phyloP scores from a whole-genome alignment of 2,888 invertebrate species.

The Chromoteleia sp. region DNA sequence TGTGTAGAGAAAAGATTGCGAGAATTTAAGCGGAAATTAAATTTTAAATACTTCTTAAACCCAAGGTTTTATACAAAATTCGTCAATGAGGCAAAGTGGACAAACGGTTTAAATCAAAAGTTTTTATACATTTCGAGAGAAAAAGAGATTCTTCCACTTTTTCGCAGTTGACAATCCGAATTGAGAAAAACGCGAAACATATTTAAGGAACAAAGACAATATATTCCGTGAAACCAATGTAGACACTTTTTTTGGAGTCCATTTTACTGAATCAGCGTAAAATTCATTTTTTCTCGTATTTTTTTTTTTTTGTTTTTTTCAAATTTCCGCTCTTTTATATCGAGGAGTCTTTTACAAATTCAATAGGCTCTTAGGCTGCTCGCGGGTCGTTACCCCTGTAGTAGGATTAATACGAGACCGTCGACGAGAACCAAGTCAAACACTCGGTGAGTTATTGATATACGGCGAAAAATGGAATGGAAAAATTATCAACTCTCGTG shows the following conservation, averaged over 20 bases:
- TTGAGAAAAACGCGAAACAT: conserved; percentile 9
- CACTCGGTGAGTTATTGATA: conserved; percentile 19
- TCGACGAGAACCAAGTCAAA: conserved; percentile 31
- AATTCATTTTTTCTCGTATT: too few species aligned
- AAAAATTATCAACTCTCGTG: neutral
- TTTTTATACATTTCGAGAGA: conserved; percentile 26
- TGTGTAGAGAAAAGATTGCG: neutral
- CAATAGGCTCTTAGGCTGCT: conserved; percentile 32
- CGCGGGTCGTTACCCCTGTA: conserved; percentile 39
- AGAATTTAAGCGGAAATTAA: neutral
- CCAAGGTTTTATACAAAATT: conserved; percentile 42
- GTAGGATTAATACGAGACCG: conserved; percentile 37
- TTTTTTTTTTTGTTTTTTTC: too few species aligned
- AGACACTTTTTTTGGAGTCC: conserved; percentile 6
- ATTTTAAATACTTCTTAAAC: conserved; percentile 7
- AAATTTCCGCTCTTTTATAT: conserved; percentile 9
- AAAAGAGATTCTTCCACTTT: conserved; percentile 31
- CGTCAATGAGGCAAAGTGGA: conserved; percentile 41
- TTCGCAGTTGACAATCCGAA: conserved; percentile 43
- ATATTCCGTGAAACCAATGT: conserved; percentile 22
- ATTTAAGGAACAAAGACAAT: conserved; percentile 53
- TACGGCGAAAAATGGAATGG: neutral
- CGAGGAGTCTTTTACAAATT: conserved; percentile 23
- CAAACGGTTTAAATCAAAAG: neutral
- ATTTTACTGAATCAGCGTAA: conserved; percentile 21